Percentiles rank a stretch among this genome's conserved stretches.
Conservation (phyloP, 2,113 vertebrate species). For the Microcebus ravelobensis region DNA sequence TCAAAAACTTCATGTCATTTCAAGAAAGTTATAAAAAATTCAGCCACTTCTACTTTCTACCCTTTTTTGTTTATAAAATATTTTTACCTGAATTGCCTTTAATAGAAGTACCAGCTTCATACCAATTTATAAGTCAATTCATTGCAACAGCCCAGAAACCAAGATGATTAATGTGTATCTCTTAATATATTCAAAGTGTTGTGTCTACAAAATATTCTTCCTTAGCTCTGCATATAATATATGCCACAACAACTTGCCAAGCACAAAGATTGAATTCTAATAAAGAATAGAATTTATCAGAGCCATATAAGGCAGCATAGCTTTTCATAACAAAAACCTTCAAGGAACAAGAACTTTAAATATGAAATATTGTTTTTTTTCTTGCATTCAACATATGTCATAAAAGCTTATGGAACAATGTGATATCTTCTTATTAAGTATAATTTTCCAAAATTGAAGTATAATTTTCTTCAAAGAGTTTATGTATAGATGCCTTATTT, state of each 20-base stretch:
- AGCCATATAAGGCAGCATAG: slow-evolving; percentile 57
- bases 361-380: background rate
- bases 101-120: slow-evolving; percentile 37
- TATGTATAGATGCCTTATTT: background rate
- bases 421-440: slow-evolving; percentile 31
- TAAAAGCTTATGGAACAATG: slow-evolving; percentile 42
- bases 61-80: slow-evolving; percentile 71
- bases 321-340: slow-evolving; percentile 64
- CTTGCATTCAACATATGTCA: background rate
- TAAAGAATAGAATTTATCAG: slow-evolving; percentile 65
- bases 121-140: slow-evolving; percentile 73
- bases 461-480: slow-evolving; percentile 31
- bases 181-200: slow-evolving; percentile 77
- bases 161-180: slow-evolving; percentile 67
- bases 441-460: background rate
- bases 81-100: slow-evolving; percentile 24
- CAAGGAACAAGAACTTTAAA: slow-evolving; percentile 61
- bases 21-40: slow-evolving; percentile 39
- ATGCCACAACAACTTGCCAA: slow-evolving; percentile 51
- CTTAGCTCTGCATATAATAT: slow-evolving; percentile 68
- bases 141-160: slow-evolving; percentile 60
- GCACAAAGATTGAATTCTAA: slow-evolving; percentile 71
- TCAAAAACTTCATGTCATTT: slow-evolving; percentile 53
- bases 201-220: slow-evolving; percentile 62
- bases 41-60: background rate